Conservation (phyloP, 2,888 invertebrate species). For the Corbicula japonica region DNA sequence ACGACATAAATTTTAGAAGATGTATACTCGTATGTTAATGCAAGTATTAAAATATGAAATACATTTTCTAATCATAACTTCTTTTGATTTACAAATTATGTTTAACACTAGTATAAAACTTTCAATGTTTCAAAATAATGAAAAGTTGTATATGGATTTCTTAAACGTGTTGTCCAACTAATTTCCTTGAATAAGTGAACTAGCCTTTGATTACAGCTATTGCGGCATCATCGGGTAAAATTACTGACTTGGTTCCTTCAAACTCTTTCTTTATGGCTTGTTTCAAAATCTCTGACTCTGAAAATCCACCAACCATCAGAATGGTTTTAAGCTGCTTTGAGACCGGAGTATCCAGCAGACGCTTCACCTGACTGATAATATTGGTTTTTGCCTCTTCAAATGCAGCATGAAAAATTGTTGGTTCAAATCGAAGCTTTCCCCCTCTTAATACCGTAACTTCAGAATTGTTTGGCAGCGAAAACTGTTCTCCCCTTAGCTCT, state of each 20-base stretch:
- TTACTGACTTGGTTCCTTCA: constrained; percentile 8
- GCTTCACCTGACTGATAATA: constrained; percentile 23
- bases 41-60: too few species aligned
- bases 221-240: constrained; percentile 29
- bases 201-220: constrained; percentile 44
- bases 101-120: too few species aligned
- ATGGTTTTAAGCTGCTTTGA: constrained; percentile 36
- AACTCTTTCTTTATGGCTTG: constrained; percentile 40
- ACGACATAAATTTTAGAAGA: too few species aligned
- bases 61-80: background rate
- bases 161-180: too few species aligned
- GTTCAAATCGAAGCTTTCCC: constrained; percentile 42
- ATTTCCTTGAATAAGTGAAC: too few species aligned
- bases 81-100: too few species aligned
- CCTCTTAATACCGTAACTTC: constrained; percentile 19
- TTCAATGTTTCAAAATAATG: too few species aligned
- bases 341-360: constrained; percentile 5
- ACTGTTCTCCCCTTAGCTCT: background rate
- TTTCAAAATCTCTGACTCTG: constrained; percentile 52
- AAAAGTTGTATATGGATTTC: too few species aligned
- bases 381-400: constrained; percentile 26
- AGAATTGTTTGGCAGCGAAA: constrained; percentile 11
- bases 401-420: constrained; percentile 9
- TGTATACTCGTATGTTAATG: too few species aligned
- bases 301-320: constrained; percentile 66